These are phyloP conservation scores for Hypomesus transpacificus DNA, from an alignment of 2,113 vertebrate species.

Conservation along the genomic window DNA sequence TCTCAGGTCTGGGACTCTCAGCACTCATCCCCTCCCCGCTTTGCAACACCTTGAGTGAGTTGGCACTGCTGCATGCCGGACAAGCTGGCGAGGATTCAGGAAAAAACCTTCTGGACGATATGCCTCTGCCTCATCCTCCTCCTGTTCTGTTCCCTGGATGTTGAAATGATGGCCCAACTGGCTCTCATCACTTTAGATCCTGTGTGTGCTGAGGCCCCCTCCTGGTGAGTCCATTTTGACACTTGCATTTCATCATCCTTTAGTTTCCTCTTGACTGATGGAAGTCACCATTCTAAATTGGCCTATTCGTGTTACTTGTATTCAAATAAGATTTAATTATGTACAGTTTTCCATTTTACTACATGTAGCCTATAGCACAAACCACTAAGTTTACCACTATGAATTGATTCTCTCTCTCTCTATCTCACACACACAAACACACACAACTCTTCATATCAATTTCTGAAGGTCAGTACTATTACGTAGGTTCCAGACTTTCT, in stretches of 20 bases:
- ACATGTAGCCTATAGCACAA: no score
- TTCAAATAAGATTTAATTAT: no score
- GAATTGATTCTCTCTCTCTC: neutral
- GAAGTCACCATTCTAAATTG: no score
- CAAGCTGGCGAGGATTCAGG: conserved; percentile 24
- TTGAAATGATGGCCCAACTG: conserved; percentile 83
- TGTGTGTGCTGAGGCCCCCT: conserved; percentile 83
- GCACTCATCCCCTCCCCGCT: conserved; percentile 72
- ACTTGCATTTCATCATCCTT: neutral
- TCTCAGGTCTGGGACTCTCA: conserved; percentile 74
- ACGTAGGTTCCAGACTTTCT: neutral
- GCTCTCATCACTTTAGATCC: conserved; percentile 79
- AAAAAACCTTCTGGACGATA: neutral
- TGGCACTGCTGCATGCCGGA: conserved; percentile 71
- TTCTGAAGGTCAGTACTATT: no score
- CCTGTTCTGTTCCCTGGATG: conserved; percentile 68
- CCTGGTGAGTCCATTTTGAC: conserved; percentile 70
- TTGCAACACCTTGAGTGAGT: conserved; percentile 76
- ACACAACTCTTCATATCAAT: no score
- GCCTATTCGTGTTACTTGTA: no score
- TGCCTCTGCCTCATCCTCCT: conserved; percentile 26
- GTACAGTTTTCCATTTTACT: no score
- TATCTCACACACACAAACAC: neutral
- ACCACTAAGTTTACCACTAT: no score
- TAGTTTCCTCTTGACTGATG: neutral